A percentile compares a stretch with the other conserved stretches of the same genome.
phyloP scores from a whole-genome alignment of 2,113 vertebrate species.

The Puffinus mauretanicus region DNA sequence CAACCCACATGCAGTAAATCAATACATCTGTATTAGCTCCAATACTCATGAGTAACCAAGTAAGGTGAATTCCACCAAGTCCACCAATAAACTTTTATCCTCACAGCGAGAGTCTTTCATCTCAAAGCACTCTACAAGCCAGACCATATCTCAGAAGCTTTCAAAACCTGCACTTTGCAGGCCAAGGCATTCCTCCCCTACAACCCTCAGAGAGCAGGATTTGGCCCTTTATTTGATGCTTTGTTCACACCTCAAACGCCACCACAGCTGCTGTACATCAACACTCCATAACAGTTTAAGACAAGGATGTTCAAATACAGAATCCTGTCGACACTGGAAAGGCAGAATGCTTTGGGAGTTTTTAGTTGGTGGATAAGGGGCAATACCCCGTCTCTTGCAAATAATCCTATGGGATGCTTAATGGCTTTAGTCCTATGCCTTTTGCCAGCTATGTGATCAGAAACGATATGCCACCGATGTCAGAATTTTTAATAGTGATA shows the following conservation, averaged over 20 bases:
- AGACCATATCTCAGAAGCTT: not conserved
- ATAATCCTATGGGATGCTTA: not conserved
- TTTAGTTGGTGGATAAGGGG: not conserved
- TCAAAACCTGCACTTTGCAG: not conserved
- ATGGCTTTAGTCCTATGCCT: not conserved
- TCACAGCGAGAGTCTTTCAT: rapidly evolving
- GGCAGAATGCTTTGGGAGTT: not conserved
- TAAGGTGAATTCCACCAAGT: not conserved
- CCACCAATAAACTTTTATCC: not conserved
- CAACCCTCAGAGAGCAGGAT: not conserved
- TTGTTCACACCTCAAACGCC: not conserved
- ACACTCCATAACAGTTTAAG: not conserved
- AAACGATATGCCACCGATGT: not conserved
- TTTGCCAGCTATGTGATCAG: not conserved
- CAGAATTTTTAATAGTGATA: not conserved
- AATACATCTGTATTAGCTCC: not conserved
- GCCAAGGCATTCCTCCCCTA: not conserved
- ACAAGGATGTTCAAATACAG: not conserved
- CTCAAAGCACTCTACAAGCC: not conserved
- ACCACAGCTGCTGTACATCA: not conserved
- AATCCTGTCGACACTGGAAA: not conserved
- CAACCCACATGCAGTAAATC: not conserved
- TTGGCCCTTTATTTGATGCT: not conserved
- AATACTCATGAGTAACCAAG: not conserved
- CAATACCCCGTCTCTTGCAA: not conserved